phyloP scores from a whole-genome alignment of 2,888 invertebrate genomes.

The Andrena marginata region DNA sequence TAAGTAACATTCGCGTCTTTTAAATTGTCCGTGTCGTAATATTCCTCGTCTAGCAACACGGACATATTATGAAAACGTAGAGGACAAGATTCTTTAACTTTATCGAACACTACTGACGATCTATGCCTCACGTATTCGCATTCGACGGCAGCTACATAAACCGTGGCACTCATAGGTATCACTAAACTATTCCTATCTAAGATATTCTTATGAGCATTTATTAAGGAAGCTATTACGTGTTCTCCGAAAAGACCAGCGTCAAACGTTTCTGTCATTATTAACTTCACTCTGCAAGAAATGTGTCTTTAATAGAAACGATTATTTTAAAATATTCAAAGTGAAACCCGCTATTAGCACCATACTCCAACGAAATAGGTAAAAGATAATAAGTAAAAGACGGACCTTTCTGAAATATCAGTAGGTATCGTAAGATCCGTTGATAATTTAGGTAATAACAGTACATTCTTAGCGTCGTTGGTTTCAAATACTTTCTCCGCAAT shows the following conservation, averaged over 20 bases:
- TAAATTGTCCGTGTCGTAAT: constrained; percentile 91
- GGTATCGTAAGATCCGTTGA: constrained; percentile 87
- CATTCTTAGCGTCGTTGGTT: constrained; percentile 86
- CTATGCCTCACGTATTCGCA: constrained; percentile 82
- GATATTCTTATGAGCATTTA: constrained; percentile 90
- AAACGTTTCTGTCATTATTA: constrained; percentile 92
- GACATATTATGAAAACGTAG: constrained; percentile 80
- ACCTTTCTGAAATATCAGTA: constrained; percentile 86
- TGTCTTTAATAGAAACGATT: constrained; percentile 2
- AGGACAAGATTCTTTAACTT: constrained; percentile 51
- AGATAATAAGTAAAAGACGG: constrained; percentile 71
- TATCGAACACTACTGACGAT: constrained; percentile 69
- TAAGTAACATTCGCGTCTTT: constrained; percentile 86
- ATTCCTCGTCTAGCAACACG: constrained; percentile 85
- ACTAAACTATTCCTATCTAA: constrained; percentile 85
- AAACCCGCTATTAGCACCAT: background rate
- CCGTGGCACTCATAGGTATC: constrained; percentile 88
- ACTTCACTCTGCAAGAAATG: constrained; percentile 84
- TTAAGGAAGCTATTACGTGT: constrained; percentile 88
- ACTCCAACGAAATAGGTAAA: no score
- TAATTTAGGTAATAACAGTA: constrained; percentile 87
- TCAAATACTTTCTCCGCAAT: constrained; percentile 87
- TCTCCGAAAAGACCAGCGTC: constrained; percentile 94
- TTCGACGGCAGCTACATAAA: constrained; percentile 89
- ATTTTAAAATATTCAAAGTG: background rate